These are phyloP conservation scores for Haliaeetus leucogaster DNA, from an alignment of 2,113 vertebrate species.

Conservation along the genomic window DNA sequence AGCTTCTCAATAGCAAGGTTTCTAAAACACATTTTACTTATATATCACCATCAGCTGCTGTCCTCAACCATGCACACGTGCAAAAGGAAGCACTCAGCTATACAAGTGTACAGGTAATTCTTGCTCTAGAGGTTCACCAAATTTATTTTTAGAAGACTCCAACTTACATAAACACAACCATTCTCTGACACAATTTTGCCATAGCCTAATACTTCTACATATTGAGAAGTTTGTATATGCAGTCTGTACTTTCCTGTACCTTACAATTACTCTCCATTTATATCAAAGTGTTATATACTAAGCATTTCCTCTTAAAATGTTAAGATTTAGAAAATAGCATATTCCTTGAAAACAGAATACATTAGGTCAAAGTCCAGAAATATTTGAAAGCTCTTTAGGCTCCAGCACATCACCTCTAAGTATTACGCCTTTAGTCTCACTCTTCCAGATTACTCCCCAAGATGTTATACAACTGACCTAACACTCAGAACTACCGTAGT, in stretches of 20 bases:
- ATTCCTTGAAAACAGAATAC: neutral
- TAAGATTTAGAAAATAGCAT: neutral
- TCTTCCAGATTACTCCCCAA: neutral
- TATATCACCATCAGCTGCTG: neutral
- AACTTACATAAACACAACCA: neutral
- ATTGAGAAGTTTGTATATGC: neutral
- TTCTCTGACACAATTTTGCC: neutral
- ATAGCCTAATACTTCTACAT: neutral
- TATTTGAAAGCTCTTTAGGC: neutral
- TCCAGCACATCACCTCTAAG: fast-evolving
- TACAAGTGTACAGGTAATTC: neutral
- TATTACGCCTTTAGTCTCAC: neutral
- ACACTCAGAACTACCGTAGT: neutral
- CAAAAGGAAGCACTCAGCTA: neutral
- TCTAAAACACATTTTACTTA: neutral
- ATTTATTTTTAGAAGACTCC: neutral
- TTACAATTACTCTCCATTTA: neutral
- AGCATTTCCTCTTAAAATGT: neutral
- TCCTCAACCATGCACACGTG: fast-evolving
- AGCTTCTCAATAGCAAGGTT: neutral
- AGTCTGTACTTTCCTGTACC: neutral
- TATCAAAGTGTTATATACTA: neutral
- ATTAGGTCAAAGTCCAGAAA: neutral
- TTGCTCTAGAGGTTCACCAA: neutral
- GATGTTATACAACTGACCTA: neutral